Percentiles rank a stretch among this genome's conserved stretches.
These are phyloP conservation scores for Strongylocentrotus purpuratus DNA, from an alignment of 35 echinoderm and acorn worm genomes.

Conservation along the genomic window DNA sequence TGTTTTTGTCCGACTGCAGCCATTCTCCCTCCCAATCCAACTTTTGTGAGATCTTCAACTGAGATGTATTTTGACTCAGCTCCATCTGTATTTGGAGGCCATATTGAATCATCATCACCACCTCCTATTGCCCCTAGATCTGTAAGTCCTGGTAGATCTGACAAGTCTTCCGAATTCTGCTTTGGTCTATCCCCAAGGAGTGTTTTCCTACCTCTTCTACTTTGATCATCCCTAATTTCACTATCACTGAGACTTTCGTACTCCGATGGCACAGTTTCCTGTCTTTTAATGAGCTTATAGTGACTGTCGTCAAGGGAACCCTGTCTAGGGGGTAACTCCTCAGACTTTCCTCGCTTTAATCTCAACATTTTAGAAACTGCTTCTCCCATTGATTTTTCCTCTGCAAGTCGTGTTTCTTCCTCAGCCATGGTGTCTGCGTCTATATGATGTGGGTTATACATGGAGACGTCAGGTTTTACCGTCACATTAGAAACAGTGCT, in stretches of 20 bases:
- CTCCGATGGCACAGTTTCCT: constrained; percentile 1
- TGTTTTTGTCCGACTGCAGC: constrained; percentile 6
- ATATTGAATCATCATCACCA: constrained; percentile 29
- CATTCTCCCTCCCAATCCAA: constrained; percentile 47
- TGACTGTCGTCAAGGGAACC: constrained; percentile 26
- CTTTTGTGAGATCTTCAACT: constrained; percentile 78
- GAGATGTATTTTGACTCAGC: constrained; percentile 76
- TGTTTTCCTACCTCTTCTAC: not conserved
- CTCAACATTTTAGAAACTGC: constrained; percentile 23
- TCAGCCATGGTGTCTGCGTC: constrained; percentile 13
- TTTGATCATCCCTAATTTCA: constrained; percentile 59
- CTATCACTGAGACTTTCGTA: constrained; percentile 78
- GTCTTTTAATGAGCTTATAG: constrained; percentile 10
- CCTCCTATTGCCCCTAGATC: constrained; percentile 21
- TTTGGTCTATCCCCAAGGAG: constrained; percentile 61
- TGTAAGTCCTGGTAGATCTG: constrained; percentile 51
- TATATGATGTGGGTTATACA: constrained; percentile 36
- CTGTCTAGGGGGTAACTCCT: constrained; percentile 17
- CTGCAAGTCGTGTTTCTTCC: not conserved
- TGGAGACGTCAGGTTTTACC: not conserved
- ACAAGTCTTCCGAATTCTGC: constrained; percentile 18
- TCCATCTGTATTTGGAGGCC: constrained; percentile 49
- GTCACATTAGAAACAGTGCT: not conserved
- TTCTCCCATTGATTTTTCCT: not conserved
- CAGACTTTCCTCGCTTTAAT: constrained; percentile 44